A percentile compares a stretch with the other conserved stretches of the same genome.
These are phyloP conservation scores for Drosophila truncata DNA, from an alignment of 1,140 invertebrate species.

Conservation along the genomic window DNA sequence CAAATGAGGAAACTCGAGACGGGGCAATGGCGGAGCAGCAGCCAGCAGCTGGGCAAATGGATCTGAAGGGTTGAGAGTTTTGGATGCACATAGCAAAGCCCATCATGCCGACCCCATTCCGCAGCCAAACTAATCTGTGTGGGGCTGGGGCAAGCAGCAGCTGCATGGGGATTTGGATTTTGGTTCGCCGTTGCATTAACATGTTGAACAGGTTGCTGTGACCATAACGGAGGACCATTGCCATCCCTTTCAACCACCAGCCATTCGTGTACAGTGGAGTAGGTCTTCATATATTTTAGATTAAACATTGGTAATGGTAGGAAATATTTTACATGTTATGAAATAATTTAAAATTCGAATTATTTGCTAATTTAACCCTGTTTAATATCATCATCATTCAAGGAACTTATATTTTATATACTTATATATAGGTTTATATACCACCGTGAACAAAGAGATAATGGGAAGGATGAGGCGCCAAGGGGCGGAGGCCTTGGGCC, in stretches of 20 bases:
- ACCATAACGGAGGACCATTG: constrained; percentile 49
- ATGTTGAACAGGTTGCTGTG: constrained; percentile 74
- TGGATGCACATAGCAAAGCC: constrained; percentile 48
- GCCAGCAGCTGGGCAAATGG: constrained; percentile 33
- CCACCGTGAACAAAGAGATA: constrained; percentile 24
- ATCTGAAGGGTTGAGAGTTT: constrained; percentile 36
- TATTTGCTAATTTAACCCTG: not conserved
- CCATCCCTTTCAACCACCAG: not conserved
- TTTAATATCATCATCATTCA: not conserved
- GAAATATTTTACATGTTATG: not conserved
- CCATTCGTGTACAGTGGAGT: constrained; percentile 21
- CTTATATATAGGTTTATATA: too few relatives aligned
- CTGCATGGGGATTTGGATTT: constrained; percentile 48
- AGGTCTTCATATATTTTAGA: not conserved
- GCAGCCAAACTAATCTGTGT: constrained; percentile 10
- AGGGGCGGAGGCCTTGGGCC: constrained; percentile 18
- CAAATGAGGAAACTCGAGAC: constrained; percentile 20
- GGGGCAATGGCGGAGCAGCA: constrained; percentile 17
- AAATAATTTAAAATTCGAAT: not conserved
- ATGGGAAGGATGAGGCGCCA: not conserved
- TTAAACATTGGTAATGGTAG: not conserved
- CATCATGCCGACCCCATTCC: constrained; percentile 8
- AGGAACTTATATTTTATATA: not conserved
- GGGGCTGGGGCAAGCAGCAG: constrained; percentile 42
- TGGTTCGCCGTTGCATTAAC: constrained; percentile 71